Percentiles rank a stretch among this genome's conserved stretches.
Conservation (phyloP, 2,888 invertebrate species). For the Dexiosoma caninum region DNA sequence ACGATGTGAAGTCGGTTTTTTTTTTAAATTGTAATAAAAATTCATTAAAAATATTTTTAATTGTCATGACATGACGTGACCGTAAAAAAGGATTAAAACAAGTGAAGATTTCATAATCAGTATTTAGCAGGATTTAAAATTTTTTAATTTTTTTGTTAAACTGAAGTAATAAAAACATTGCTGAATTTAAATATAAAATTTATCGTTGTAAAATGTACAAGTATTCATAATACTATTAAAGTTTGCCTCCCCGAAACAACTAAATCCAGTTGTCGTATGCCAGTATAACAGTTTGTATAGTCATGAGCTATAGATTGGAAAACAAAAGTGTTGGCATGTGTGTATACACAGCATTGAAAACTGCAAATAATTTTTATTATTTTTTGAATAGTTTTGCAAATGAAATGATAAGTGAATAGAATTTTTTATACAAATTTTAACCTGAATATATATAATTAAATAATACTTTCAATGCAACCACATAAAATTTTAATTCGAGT, state of each 20-base stretch:
- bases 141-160: neutral
- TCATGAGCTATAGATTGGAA: too few relatives aligned
- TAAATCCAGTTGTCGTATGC: neutral
- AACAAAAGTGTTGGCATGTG: neutral
- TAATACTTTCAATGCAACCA: constrained; percentile 25
- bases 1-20: too few relatives aligned
- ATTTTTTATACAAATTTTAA: constrained; percentile 35
- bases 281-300: too few relatives aligned
- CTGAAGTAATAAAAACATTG: neutral
- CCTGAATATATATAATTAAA: constrained; percentile 38
- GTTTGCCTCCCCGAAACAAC: too few relatives aligned
- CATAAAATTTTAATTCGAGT: constrained; percentile 43
- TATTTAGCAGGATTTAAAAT: neutral
- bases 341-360: too few relatives aligned
- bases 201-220: neutral
- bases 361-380: constrained; percentile 7
- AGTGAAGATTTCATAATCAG: neutral
- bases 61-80: neutral
- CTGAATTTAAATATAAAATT: neutral
- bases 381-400: constrained; percentile 25
- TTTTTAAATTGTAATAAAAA: too few relatives aligned
- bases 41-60: too few relatives aligned
- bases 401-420: constrained; percentile 32
- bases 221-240: too few relatives aligned
- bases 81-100: neutral